Evolutionary conservation across 2,113 vertebrate species (phyloP).

Genomic region (Eretmochelys imbricata): DNA sequence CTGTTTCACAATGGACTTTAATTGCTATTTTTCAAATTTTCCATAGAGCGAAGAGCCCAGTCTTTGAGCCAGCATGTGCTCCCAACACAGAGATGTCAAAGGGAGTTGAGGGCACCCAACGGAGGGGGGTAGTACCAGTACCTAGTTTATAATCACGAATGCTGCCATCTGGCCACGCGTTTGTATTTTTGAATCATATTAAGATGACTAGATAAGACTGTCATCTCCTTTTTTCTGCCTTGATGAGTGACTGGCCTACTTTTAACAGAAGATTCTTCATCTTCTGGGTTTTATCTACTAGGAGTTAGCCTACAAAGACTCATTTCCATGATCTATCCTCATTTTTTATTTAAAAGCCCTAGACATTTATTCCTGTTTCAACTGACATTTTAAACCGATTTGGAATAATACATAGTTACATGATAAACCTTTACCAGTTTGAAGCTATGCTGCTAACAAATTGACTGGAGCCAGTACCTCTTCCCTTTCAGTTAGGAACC

Average conservation of each 20-base stretch:
- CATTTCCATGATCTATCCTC: not conserved
- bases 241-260: constrained; percentile 28
- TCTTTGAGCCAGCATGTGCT: not conserved
- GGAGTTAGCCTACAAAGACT: not conserved
- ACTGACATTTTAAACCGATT: constrained; percentile 40
- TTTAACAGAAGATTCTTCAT: constrained; percentile 26
- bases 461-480: not conserved
- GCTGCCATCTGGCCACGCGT: not conserved
- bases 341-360: constrained; percentile 18
- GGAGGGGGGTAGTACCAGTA: not conserved
- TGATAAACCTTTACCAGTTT: constrained; percentile 16
- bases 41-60: not conserved
- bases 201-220: not conserved
- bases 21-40: not conserved
- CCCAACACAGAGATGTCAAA: not conserved
- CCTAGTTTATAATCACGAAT: not conserved
- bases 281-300: not conserved
- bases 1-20: not conserved
- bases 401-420: constrained; percentile 34
- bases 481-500: not conserved
- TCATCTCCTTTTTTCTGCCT: constrained; percentile 18
- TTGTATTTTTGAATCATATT: not conserved
- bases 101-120: not conserved
- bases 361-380: constrained; percentile 48
- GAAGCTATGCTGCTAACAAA: constrained; percentile 45